These are phyloP conservation scores for Chaetophractus vellerosus DNA, from an alignment of 2,797 vertebrate genomes.

Conservation along the genomic window DNA sequence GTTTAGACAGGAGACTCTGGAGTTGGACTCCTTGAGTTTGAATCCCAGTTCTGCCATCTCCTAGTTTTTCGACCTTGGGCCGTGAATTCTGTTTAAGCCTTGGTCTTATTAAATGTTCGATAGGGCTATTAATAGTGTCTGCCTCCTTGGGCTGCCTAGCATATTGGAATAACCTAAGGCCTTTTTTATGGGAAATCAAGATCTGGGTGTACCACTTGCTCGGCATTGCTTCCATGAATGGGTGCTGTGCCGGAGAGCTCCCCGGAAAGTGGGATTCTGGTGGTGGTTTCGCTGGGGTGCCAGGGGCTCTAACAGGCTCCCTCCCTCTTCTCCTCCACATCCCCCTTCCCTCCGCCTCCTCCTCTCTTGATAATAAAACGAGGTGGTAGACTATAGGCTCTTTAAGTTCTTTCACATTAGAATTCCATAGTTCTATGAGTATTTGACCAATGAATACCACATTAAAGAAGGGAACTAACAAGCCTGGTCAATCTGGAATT, in stretches of 20 bases:
- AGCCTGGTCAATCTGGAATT: neutral
- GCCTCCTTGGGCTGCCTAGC: neutral
- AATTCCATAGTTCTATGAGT: neutral
- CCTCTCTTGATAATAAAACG: neutral
- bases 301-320: too few species aligned
- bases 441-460: neutral
- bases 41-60: too few species aligned
- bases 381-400: neutral
- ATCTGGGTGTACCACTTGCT: neutral
- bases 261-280: neutral
- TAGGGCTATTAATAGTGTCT: neutral
- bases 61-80: neutral
- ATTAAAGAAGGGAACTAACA: neutral
- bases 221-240: constrained; percentile 29
- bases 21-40: too few species aligned
- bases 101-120: neutral
- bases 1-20: neutral
- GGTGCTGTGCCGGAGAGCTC: neutral
- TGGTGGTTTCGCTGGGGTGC: too few species aligned
- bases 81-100: constrained; percentile 2
- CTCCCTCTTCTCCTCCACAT: neutral
- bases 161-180: neutral
- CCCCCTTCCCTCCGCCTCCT: rapidly evolving
- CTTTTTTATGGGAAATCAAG: neutral
- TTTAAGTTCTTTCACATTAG: neutral